Percentiles rank a stretch among this genome's conserved stretches.
Evolutionary conservation across 1,140 invertebrate species (phyloP).

Genomic region (Aradophagus sp.): DNA sequence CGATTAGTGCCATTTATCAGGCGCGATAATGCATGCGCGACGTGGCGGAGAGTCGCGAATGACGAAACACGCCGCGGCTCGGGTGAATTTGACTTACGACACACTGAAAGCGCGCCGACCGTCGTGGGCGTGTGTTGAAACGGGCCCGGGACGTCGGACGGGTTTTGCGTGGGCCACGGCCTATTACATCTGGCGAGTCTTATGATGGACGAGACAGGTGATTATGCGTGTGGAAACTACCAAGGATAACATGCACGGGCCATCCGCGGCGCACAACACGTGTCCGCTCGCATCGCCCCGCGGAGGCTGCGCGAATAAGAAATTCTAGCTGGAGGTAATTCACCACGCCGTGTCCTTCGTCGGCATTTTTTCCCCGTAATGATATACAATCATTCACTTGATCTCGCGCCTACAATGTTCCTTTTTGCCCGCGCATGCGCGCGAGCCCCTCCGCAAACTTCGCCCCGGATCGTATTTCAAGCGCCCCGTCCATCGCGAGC

Average conservation of each 20-base stretch:
- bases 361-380: slow-evolving; percentile 45
- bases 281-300: slow-evolving; percentile 38
- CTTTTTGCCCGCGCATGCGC: no score
- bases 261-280: slow-evolving; percentile 38
- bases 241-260: no score
- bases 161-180: slow-evolving; percentile 71
- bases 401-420: slow-evolving; percentile 34
- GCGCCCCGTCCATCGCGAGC: no score
- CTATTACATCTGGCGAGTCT: slow-evolving; percentile 69
- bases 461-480: no score
- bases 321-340: slow-evolving; percentile 53
- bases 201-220: slow-evolving; percentile 74
- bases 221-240: slow-evolving; percentile 73
- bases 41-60: slow-evolving; percentile 54
- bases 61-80: slow-evolving; percentile 69
- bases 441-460: no score
- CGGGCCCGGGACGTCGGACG: slow-evolving; percentile 68
- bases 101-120: slow-evolving; percentile 72
- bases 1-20: slow-evolving; percentile 28
- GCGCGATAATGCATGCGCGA: slow-evolving; percentile 21
- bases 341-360: slow-evolving; percentile 33
- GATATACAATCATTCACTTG: slow-evolving; percentile 49
- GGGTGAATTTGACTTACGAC: slow-evolving; percentile 72
- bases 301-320: slow-evolving; percentile 25
- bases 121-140: slow-evolving; percentile 74